Conservation (phyloP, 2,888 invertebrate species). For the Cepaea hortensis region DNA sequence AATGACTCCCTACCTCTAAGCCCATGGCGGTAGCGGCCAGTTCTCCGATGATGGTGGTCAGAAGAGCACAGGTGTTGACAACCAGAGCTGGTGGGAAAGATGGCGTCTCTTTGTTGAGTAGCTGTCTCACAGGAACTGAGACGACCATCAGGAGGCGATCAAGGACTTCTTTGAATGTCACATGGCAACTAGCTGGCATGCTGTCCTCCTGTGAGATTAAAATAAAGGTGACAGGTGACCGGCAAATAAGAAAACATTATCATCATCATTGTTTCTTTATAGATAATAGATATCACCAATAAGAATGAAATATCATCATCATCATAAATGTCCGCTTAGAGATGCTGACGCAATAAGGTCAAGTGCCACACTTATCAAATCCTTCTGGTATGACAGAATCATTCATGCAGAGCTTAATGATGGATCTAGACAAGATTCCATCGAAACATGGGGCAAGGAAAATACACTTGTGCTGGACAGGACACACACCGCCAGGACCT, state of each 20-base stretch:
- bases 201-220: conserved; percentile 52
- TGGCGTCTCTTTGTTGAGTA: conserved; percentile 77
- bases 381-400: too few relatives aligned
- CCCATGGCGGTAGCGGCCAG: conserved; percentile 85
- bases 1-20: conserved; percentile 80
- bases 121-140: conserved; percentile 84
- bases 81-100: conserved; percentile 78
- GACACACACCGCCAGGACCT: too few relatives aligned
- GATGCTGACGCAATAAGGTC: too few relatives aligned
- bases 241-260: not conserved
- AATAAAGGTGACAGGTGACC: not conserved
- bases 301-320: too few relatives aligned
- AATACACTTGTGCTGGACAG: too few relatives aligned
- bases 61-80: conserved; percentile 77
- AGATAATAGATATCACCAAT: not conserved
- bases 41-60: conserved; percentile 91
- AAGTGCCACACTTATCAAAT: too few relatives aligned
- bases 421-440: too few relatives aligned
- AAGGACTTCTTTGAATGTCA: conserved; percentile 88
- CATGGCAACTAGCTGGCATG: conserved; percentile 74
- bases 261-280: not conserved
- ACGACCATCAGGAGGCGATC: conserved; percentile 89
- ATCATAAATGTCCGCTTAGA: too few relatives aligned
- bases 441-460: too few relatives aligned
- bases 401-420: too few relatives aligned